Conservation (phyloP, 2,888 invertebrate species). For the Chouioia cunea region DNA sequence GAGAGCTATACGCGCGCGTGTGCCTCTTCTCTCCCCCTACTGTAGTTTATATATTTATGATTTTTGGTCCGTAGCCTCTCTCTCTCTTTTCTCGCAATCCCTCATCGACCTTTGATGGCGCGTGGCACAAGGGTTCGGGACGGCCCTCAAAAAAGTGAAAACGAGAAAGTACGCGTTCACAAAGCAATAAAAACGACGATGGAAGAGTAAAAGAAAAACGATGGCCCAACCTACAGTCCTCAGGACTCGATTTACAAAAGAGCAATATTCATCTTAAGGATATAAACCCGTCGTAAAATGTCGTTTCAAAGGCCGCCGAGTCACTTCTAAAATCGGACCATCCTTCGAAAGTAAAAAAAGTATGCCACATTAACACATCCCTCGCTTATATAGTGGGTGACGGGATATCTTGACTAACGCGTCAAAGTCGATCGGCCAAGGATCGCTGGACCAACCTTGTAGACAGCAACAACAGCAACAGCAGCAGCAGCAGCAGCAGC, state of each 20-base stretch:
- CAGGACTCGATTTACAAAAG: too few species aligned
- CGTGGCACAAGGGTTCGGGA: too few species aligned
- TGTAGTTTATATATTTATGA: constrained; percentile 58
- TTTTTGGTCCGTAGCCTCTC: constrained; percentile 51
- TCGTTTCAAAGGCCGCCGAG: background rate
- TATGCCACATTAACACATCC: background rate
- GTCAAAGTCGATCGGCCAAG: background rate
- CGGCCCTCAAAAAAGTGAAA: too few species aligned
- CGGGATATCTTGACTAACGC: background rate
- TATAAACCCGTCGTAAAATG: too few species aligned
- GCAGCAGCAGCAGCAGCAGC: constrained; percentile 10
- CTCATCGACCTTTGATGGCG: too few species aligned
- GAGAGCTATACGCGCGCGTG: constrained; percentile 47
- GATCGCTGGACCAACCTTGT: background rate
- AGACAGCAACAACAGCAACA: background rate
- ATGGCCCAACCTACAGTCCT: too few species aligned
- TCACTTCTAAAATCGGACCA: background rate
- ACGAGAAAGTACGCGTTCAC: too few species aligned
- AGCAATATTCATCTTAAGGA: too few species aligned
- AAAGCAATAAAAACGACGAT: too few species aligned
- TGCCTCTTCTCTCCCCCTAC: constrained; percentile 45
- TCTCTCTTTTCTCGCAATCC: too few species aligned
- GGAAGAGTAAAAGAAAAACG: too few species aligned
- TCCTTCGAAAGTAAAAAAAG: too few species aligned
- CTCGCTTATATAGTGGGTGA: background rate